A percentile compares a stretch with the other conserved stretches of the same genome.
Conservation (phyloP, 2,113 vertebrate genomes). For the Cairina moschata region DNA sequence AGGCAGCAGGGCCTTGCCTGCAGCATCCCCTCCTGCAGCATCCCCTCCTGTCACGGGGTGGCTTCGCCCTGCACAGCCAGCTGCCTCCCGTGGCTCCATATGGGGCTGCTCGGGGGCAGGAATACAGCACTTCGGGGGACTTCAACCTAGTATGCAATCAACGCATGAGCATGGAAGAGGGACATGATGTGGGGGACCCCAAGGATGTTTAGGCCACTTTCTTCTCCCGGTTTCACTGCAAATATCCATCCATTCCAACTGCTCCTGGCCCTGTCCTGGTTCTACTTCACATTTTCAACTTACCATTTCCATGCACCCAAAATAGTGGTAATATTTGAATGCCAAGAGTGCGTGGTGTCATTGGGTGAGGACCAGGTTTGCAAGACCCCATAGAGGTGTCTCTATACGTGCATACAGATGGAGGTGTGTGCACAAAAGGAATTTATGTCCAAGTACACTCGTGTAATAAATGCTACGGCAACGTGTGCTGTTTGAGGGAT, state of each 20-base stretch:
- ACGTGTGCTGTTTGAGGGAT: neutral
- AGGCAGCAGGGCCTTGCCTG: neutral
- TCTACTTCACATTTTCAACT: neutral
- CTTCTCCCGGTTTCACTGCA: neutral
- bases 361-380: no score
- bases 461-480: neutral
- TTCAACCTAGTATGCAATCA: neutral
- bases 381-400: no score
- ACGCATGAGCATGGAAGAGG: neutral
- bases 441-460: neutral
- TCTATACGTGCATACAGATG: no score
- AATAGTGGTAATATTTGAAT: no score
- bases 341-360: no score
- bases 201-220: neutral
- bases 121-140: rapidly evolving
- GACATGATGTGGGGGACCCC: neutral
- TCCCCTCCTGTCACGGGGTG: neutral
- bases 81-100: neutral
- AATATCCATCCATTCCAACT: neutral
- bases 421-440: no score
- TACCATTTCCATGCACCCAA: no score
- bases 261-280: neutral
- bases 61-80: neutral
- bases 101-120: neutral
- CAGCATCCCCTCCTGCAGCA: neutral